Conservation (phyloP, 2,888 invertebrate genomes). For the Pyrocoelia pectoralis region DNA sequence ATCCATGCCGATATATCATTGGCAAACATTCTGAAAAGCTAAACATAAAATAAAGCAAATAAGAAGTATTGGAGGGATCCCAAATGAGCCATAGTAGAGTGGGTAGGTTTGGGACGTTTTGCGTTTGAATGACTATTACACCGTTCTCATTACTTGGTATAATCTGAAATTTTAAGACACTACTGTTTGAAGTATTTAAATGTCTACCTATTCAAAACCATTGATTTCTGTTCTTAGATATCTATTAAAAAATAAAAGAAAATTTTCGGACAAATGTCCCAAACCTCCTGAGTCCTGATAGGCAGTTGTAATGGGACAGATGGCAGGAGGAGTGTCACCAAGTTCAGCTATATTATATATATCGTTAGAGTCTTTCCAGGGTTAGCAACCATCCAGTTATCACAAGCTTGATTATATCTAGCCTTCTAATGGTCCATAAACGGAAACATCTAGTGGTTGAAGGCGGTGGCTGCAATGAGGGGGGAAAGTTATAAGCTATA, state of each 20-base stretch:
- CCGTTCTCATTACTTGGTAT: not conserved
- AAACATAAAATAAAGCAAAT: too few relatives aligned
- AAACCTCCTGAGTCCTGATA: not conserved
- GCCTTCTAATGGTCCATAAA: too few relatives aligned
- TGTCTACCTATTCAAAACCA: constrained; percentile 3
- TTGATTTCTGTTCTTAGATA: constrained; percentile 8
- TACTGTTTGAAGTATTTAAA: not conserved
- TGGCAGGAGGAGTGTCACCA: not conserved
- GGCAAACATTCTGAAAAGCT: too few relatives aligned
- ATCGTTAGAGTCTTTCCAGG: not conserved
- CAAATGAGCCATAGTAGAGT: too few relatives aligned
- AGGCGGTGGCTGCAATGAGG: too few relatives aligned
- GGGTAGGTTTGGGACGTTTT: too few relatives aligned
- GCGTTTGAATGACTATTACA: not conserved
- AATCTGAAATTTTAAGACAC: not conserved
- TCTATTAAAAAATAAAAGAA: not conserved
- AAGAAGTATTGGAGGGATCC: too few relatives aligned
- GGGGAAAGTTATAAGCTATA: too few relatives aligned
- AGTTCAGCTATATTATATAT: not conserved
- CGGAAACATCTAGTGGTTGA: too few relatives aligned
- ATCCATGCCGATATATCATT: too few relatives aligned
- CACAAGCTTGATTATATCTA: not conserved
- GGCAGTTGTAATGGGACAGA: not conserved
- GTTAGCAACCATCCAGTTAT: constrained; percentile 1
- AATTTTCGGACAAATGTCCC: not conserved